Conservation (phyloP, 92 coral and sea anemone genomes). For the Parazoanthus swiftii region DNA sequence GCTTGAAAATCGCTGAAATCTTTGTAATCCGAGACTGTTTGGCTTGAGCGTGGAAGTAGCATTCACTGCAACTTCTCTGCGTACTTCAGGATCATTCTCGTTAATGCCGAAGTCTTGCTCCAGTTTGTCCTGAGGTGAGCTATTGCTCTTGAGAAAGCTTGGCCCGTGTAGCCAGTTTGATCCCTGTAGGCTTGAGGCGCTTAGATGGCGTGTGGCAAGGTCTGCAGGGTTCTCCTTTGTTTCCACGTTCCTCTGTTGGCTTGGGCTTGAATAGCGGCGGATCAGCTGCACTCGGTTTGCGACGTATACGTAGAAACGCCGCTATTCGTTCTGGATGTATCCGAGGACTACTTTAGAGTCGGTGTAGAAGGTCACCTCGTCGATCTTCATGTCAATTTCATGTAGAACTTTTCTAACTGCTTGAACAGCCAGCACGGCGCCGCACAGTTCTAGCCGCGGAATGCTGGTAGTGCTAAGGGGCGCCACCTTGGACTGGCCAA, state of each 20-base stretch:
- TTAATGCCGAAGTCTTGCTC: neutral
- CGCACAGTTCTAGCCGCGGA: constrained; percentile 42
- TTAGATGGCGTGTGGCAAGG: too few species aligned
- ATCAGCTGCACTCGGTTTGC: constrained; percentile 44
- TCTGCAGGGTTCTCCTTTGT: too few species aligned
- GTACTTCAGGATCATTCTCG: neutral
- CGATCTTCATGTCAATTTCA: constrained; percentile 40
- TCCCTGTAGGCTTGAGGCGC: neutral
- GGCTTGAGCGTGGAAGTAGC: neutral
- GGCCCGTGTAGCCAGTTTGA: neutral
- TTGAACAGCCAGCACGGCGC: constrained; percentile 37
- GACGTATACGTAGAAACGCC: constrained; percentile 24
- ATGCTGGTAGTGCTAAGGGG: constrained; percentile 28
- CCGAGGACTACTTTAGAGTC: constrained; percentile 48
- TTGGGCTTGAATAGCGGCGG: constrained; percentile 35
- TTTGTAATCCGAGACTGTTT: neutral
- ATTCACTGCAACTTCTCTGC: neutral
- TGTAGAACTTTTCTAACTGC: constrained; percentile 33
- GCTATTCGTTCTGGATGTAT: constrained; percentile 30
- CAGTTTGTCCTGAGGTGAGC: neutral
- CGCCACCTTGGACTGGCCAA: constrained; percentile 40
- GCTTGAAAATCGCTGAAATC: neutral
- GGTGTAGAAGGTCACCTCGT: constrained; percentile 27
- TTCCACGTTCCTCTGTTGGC: too few species aligned
- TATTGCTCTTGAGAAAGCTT: neutral